A percentile compares a stretch with the other conserved stretches of the same genome.
These are phyloP conservation scores for Sparus aurata DNA, from an alignment of 2,797 vertebrate genomes.

Conservation along the genomic window DNA sequence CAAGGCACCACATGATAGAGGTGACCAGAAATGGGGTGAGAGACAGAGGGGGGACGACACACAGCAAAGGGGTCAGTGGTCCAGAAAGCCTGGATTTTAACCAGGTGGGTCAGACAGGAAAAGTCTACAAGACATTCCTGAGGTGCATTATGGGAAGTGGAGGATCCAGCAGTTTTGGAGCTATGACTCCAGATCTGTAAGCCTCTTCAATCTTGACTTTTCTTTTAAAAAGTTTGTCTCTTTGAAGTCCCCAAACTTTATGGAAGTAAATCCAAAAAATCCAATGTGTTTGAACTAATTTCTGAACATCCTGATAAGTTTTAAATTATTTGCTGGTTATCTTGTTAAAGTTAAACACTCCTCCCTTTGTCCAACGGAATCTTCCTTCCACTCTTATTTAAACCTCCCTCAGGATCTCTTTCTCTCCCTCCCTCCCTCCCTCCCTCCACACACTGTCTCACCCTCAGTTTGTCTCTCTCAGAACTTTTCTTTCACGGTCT, in stretches of 20 bases:
- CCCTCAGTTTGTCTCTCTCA: background rate
- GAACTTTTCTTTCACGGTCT: background rate
- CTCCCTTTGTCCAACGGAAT: background rate
- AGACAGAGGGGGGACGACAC: no score
- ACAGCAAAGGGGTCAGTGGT: no score
- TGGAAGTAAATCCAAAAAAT: background rate
- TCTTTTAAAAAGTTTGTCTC: background rate
- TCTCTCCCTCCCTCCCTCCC: background rate
- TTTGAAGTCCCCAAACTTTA: background rate
- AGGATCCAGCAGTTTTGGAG: background rate
- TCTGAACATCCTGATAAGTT: background rate
- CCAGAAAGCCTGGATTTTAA: no score
- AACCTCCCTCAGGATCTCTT: background rate
- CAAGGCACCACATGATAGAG: no score
- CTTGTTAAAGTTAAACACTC: constrained; percentile 3
- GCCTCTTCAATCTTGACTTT: background rate
- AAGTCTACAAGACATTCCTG: background rate
- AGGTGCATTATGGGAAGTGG: background rate
- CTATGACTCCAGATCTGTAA: background rate
- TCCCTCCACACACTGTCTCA: background rate
- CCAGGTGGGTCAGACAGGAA: background rate
- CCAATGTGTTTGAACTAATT: background rate
- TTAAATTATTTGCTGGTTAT: background rate
- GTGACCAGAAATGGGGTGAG: no score
- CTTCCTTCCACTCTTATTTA: background rate